Evolutionary conservation across 2,113 vertebrate genomes (phyloP).

Genomic region (Notechis scutatus): DNA sequence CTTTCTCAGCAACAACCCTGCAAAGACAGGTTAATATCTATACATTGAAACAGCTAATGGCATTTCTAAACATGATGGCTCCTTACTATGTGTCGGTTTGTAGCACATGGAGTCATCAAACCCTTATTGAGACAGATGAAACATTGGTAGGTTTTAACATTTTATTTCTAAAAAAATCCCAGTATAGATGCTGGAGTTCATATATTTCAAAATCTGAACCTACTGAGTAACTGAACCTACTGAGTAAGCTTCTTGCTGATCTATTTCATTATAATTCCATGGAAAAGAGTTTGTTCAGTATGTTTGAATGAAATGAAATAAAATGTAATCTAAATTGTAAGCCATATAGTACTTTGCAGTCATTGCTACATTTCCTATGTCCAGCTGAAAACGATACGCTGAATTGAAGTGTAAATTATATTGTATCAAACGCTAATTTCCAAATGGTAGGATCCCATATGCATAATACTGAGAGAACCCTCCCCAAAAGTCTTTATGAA

Average conservation of each 20-base stretch:
- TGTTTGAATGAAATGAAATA: background rate
- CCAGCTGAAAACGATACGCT: background rate
- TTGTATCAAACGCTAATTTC: background rate
- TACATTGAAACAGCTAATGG: background rate
- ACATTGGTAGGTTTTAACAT: background rate
- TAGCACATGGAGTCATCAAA: background rate
- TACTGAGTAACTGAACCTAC: background rate
- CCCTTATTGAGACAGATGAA: background rate
- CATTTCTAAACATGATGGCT: background rate
- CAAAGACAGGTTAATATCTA: background rate
- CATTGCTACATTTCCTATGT: background rate
- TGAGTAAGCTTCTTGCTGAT: background rate
- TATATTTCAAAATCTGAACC: background rate
- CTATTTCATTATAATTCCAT: background rate
- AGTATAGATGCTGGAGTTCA: background rate
- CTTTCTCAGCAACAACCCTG: no score
- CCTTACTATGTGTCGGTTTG: background rate
- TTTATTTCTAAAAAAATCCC: background rate
- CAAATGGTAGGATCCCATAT: background rate
- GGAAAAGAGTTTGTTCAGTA: background rate
- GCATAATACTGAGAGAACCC: background rate
- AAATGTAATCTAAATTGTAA: background rate
- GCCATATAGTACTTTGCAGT: no score
- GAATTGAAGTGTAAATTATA: background rate
- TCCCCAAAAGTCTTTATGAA: no score